Conservation (phyloP, 2,797 vertebrate genomes). For the Chelonia mydas region DNA sequence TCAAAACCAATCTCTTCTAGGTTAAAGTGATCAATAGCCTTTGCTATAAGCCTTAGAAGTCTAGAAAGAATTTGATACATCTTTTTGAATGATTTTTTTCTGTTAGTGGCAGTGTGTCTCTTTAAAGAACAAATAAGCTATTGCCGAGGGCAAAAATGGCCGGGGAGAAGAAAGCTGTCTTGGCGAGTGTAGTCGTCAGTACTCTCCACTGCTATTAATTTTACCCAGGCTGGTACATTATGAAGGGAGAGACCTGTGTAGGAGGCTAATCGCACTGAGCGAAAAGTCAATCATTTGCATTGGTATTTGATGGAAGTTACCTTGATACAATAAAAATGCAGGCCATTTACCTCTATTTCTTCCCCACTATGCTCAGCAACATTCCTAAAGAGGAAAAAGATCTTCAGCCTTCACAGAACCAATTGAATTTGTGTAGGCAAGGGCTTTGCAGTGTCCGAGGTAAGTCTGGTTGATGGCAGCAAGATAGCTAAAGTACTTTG, state of each 20-base stretch:
- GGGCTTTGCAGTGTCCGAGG: accelerated
- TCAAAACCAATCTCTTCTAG: neutral
- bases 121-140: neutral
- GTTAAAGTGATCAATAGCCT: neutral
- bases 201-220: neutral
- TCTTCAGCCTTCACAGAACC: neutral
- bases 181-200: neutral
- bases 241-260: neutral
- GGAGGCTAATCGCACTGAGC: neutral
- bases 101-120: neutral
- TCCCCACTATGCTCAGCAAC: neutral
- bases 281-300: neutral
- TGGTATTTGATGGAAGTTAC: neutral
- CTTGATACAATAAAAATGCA: neutral
- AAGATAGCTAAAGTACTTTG: neutral
- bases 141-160: neutral
- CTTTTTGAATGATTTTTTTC: neutral
- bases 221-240: neutral
- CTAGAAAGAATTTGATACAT: neutral
- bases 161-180: neutral
- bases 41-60: neutral
- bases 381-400: accelerated
- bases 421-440: too few relatives aligned
- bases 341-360: neutral
- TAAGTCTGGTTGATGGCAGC: accelerated